Percentiles rank a stretch among this genome's conserved stretches.
These are phyloP conservation scores for Otus sunia DNA, from an alignment of 2,113 vertebrate species.

Conservation along the genomic window DNA sequence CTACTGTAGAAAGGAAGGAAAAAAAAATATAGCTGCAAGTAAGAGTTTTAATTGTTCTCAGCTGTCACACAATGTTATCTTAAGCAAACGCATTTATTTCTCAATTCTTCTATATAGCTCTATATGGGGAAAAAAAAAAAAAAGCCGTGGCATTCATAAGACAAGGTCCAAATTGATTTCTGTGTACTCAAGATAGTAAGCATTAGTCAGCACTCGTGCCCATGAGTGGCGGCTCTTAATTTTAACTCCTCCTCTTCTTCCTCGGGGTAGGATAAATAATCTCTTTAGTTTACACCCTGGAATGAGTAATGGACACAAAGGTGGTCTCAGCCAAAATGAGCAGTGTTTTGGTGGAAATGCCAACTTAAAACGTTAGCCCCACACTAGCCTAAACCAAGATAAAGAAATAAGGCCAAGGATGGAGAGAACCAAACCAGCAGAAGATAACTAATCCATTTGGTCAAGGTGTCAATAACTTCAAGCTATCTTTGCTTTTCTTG, in stretches of 20 bases:
- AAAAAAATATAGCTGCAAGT: background rate
- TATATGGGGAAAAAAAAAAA: background rate
- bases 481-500: background rate
- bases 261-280: background rate
- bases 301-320: background rate
- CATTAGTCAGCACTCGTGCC: background rate
- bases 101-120: background rate
- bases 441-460: background rate
- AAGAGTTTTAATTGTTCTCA: conserved; percentile 54
- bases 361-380: background rate
- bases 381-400: background rate
- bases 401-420: background rate
- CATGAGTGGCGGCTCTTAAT: background rate
- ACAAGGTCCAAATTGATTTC: conserved; percentile 22
- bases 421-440: background rate
- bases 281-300: background rate
- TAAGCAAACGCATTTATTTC: background rate
- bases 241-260: conserved; percentile 1
- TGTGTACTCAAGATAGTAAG: background rate
- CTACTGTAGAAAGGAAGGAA: background rate
- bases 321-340: background rate
- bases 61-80: conserved; percentile 42
- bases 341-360: background rate
- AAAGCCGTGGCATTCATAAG: background rate
- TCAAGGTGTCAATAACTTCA: background rate